These are phyloP conservation scores for Xenopus tropicalis DNA, from an alignment of 2,113 vertebrate species.

Conservation along the genomic window DNA sequence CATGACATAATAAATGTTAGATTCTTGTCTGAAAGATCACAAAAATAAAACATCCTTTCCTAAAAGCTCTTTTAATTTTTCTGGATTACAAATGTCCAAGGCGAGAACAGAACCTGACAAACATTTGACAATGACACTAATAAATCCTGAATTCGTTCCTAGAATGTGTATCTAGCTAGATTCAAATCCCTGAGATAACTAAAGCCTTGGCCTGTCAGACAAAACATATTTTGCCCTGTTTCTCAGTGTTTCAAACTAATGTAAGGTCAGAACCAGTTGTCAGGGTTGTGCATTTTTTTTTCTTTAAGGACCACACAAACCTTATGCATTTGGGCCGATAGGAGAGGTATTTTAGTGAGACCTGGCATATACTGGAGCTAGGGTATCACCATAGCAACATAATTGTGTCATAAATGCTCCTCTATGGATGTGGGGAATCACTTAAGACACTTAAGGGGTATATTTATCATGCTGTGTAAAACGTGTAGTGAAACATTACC, in stretches of 20 bases:
- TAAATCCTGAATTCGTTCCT: conserved; percentile 16
- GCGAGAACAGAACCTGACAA: neutral
- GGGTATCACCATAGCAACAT: conserved; percentile 22
- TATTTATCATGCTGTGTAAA: no score
- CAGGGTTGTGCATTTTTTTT: neutral
- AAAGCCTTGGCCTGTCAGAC: neutral
- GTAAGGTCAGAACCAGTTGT: conserved; percentile 7
- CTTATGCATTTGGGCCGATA: neutral
- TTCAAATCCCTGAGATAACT: neutral
- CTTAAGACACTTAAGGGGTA: no score
- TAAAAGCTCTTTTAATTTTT: neutral
- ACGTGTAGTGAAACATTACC: no score
- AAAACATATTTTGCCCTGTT: neutral
- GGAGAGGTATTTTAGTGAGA: neutral
- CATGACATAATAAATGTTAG: no score
- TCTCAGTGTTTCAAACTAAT: neutral
- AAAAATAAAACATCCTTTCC: no score
- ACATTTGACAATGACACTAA: conserved; percentile 23
- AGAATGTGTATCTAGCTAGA: conserved; percentile 5
- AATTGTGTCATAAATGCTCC: neutral
- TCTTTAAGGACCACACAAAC: neutral
- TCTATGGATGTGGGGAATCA: neutral
- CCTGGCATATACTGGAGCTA: neutral
- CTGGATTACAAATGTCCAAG: neutral
- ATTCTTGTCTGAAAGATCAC: no score